phyloP scores from a whole-genome alignment of 2,113 vertebrate genomes.

The Barbus barbus region DNA sequence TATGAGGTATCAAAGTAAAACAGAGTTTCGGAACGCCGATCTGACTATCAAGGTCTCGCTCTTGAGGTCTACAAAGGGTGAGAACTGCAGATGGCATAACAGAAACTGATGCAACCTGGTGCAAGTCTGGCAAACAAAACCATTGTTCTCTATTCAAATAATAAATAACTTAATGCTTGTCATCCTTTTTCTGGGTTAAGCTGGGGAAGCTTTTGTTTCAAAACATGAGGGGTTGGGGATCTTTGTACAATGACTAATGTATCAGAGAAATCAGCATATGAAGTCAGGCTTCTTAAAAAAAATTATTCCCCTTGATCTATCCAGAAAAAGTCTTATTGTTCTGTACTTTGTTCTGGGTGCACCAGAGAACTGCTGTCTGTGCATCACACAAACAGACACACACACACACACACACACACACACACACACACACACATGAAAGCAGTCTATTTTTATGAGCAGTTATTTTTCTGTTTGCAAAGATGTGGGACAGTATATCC shows the following conservation, averaged over 20 bases:
- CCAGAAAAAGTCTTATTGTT: slow-evolving; percentile 9
- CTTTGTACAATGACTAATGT: slow-evolving; percentile 42
- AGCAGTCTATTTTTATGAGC: slow-evolving; percentile 30
- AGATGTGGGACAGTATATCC: slow-evolving; percentile 36
- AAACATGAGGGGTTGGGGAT: slow-evolving; percentile 23
- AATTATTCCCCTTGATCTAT: slow-evolving; percentile 30
- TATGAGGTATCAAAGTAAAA: slow-evolving; percentile 16
- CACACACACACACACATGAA: slow-evolving; percentile 14
- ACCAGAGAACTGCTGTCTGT: slow-evolving; percentile 9
- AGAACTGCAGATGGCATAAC: slow-evolving; percentile 28
- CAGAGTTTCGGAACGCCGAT: slow-evolving; percentile 18
- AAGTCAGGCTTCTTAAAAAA: slow-evolving; percentile 12
- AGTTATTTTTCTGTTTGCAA: slow-evolving; percentile 37
- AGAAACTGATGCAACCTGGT: slow-evolving; percentile 53
- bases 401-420: not conserved
- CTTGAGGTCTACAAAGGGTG: slow-evolving; percentile 21
- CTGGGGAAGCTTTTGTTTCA: not conserved
- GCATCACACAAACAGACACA: not conserved
- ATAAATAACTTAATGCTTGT: slow-evolving; percentile 3
- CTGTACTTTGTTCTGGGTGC: not conserved
- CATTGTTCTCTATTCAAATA: slow-evolving; percentile 34
- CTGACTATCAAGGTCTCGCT: slow-evolving; percentile 21
- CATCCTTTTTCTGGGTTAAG: not conserved
- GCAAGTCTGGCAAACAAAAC: slow-evolving; percentile 49
- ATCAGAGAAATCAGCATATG: slow-evolving; percentile 9